Evolutionary conservation across 1,140 invertebrate genomes (phyloP), one percentile per base, ranked within the genome.

Genomic region (Zophobas morio): DNA sequence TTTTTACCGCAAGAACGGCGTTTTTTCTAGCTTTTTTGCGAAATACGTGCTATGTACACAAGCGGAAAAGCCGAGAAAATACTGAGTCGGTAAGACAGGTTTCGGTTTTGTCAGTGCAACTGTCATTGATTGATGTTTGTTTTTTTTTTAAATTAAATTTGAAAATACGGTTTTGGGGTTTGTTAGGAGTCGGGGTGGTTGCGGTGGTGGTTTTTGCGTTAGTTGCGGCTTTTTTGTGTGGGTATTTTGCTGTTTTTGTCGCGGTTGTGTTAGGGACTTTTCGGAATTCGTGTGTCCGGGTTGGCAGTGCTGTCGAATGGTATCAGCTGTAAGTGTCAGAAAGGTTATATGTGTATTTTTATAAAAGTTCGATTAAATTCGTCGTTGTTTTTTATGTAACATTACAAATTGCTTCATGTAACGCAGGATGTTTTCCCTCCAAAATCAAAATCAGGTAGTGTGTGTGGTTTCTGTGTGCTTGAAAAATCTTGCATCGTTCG

Each of bases 381-480:
- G 76, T 60, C 72, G 79, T 80, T 78, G 54, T 74, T 78, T 60
- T 70, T 70, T 70, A 66, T 73, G 47, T 63, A 77, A 73, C 70
- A 34, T 73, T 57, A 73, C 77, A 74, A 70, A 75, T 75, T 37
- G 53, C 54, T 70, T 56, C 60, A 80, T 80, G 79, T 80, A 75
- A 80, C 71, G 51, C 42, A 78, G n/a, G 47, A 86, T 86, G 85
- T 86, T 86, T 78, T 83, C 85, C 60, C 75, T 85, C 54, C 85
- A 86, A 80, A 86, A 86, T 78, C 85, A 86, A 80, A 86, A 86
- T 81, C 85, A 86, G 82, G 85, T 86, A 82, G 79, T 77, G 46
- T 34, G 32, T 20, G 36, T 47, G 51, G 32, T 39, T 6, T 53
- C 1, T 1, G 2, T 39, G 39, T 20, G 5, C 8, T 66, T 3